phyloP scores from a whole-genome alignment of 2,888 invertebrate species.

The Andrena praecox region DNA sequence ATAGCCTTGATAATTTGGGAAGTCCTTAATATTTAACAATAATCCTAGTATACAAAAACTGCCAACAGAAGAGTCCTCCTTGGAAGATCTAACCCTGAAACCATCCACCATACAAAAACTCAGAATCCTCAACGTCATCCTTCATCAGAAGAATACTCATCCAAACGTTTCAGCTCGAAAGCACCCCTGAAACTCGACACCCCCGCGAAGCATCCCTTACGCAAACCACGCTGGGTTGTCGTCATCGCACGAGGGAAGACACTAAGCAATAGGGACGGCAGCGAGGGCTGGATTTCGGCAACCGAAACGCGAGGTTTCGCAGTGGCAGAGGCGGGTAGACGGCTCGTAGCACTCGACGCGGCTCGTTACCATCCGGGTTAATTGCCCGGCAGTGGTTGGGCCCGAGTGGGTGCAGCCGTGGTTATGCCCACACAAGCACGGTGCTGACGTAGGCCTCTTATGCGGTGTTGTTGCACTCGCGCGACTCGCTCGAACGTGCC shows the following conservation, averaged over 20 bases:
- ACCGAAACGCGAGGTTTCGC: slow-evolving; percentile 55
- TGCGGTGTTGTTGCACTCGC: slow-evolving; percentile 67
- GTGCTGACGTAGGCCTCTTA: slow-evolving; percentile 54
- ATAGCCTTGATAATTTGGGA: too few species aligned
- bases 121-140: too few species aligned
- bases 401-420: slow-evolving; percentile 69
- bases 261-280: slow-evolving; percentile 13
- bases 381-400: slow-evolving; percentile 76
- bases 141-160: too few species aligned
- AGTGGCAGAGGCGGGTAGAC: slow-evolving; percentile 55
- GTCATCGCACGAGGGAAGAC: neutral
- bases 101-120: too few species aligned
- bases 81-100: too few species aligned
- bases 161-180: too few species aligned
- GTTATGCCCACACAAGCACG: slow-evolving; percentile 62
- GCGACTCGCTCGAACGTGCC: slow-evolving; percentile 69
- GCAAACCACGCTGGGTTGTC: neutral
- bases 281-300: slow-evolving; percentile 50
- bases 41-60: too few species aligned
- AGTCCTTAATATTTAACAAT: too few species aligned
- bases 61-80: too few species aligned
- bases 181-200: too few species aligned
- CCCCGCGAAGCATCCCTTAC: too few species aligned
- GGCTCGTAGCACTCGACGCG: slow-evolving; percentile 71
- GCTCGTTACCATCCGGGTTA: slow-evolving; percentile 82